Base-by-base conservation (phyloP, 1,140 invertebrate species). In the Drosophila murphyi region DNA sequence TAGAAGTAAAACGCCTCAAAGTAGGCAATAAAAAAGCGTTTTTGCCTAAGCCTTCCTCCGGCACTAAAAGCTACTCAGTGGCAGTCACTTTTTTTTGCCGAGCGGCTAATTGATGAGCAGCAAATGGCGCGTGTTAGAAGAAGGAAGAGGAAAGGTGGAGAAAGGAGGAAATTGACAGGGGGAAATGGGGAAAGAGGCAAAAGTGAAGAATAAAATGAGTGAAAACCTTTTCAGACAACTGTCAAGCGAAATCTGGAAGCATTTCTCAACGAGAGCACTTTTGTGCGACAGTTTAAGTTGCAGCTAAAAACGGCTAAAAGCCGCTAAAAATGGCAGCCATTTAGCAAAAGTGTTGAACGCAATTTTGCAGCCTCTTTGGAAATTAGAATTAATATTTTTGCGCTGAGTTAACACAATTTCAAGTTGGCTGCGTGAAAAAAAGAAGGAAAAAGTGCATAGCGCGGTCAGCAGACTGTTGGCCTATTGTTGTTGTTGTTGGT, bases 351-450 rank as follows among this genome's bases (percentile, higher is more conserved):
- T 4, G 72, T 57, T 64, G 54, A 6, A 51, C 28, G 31, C 39
- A 28, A 39, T 39, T 39, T 8, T 39, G 37, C 7, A 39, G 37
- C 37, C 37, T 43, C 76, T 83, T 87, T 71, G 57, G 65, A 87
- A 87, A 87, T 88, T 87, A 87, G 85, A 88, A 88, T 88, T 87
- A 87, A 88, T 87, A 83, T 87, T 87, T 87, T 87, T 83, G 5
- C 63, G 83, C 83, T 87, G 85, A 88, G 72, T 77, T 74, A 74
- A 83, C 83, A 87, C 69, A 87, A 83, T 88, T 87, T 87, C 83
- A 89, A 89, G 83, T 87, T 87, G 80, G 83, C 45, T 88, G 76
- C 83, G 80, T 83, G 83, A 83, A 80, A 80, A 80, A 77, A 35
- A 63, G 52, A 51, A n/a, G 57, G 12, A 12, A 57, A 73, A 72